These are phyloP conservation scores for Sebastes wilsoni DNA, from an alignment of 2,797 vertebrate genomes.

Conservation along the genomic window DNA sequence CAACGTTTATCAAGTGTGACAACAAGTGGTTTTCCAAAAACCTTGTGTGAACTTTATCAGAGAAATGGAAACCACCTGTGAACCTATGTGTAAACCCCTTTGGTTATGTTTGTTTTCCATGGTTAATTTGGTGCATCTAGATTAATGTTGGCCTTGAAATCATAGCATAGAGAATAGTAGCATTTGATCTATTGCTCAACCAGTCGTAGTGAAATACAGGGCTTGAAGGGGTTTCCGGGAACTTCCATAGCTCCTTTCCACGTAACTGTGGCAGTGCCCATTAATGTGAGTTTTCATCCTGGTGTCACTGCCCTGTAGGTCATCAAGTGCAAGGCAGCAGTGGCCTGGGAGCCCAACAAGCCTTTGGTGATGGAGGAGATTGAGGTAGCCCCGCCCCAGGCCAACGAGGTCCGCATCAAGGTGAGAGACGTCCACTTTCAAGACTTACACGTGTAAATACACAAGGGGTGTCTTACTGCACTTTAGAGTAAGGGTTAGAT, in stretches of 20 bases:
- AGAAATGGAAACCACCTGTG: not conserved
- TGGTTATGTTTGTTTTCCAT: not conserved
- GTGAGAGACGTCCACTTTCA: conserved; percentile 62
- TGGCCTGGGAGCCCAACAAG: conserved; percentile 86
- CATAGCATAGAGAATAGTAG: not conserved
- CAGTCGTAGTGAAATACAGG: not conserved
- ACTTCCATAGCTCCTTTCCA: not conserved
- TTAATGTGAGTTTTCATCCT: not conserved
- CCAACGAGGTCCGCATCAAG: conserved; percentile 91
- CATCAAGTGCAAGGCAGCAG: conserved; percentile 92
- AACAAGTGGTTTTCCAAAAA: not conserved
- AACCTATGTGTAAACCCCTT: not conserved
- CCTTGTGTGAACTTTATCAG: not conserved
- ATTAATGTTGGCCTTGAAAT: not conserved
- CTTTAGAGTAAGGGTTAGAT: not conserved
- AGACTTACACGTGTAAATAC: not conserved
- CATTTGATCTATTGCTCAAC: not conserved
- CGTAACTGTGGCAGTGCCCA: not conserved
- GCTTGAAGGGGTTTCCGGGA: not conserved
- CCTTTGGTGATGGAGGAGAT: conserved; percentile 91
- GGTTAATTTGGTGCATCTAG: not conserved
- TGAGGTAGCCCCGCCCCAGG: conserved; percentile 90
- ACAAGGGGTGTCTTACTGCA: not conserved
- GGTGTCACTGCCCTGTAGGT: conserved; percentile 73
- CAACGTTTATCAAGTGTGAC: not conserved